Evolutionary conservation across 2,888 invertebrate genomes (phyloP).

Genomic region (Tiphia femorata): DNA sequence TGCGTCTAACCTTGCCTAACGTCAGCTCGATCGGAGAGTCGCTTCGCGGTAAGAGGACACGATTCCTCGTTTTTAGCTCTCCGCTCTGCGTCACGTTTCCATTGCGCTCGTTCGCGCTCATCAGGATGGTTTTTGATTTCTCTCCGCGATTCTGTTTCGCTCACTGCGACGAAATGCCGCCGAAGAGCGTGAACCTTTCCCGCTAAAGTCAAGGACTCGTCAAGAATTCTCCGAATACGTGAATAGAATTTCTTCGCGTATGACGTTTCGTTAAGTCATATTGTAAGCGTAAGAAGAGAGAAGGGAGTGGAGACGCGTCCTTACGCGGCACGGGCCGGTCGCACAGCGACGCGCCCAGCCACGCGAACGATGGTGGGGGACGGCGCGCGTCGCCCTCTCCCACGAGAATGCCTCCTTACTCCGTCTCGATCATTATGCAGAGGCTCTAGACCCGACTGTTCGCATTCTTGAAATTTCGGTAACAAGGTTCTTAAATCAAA

Average conservation of each 20-base stretch:
- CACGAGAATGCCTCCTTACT: conserved; percentile 28
- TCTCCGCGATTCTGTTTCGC: too few relatives aligned
- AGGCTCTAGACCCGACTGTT: conserved; percentile 13
- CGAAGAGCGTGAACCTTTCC: too few relatives aligned
- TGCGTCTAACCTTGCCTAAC: conserved; percentile 24
- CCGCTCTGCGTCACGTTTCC: neutral
- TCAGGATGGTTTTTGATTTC: too few relatives aligned
- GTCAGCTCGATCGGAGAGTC: too few relatives aligned
- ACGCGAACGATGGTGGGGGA: conserved; percentile 36
- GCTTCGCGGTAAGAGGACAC: too few relatives aligned
- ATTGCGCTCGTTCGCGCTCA: too few relatives aligned
- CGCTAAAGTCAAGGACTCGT: too few relatives aligned
- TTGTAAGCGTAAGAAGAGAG: neutral
- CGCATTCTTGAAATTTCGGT: conserved; percentile 45
- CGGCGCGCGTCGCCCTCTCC: conserved; percentile 52
- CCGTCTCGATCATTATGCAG: conserved; percentile 22
- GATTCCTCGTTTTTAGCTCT: too few relatives aligned
- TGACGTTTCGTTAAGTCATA: too few relatives aligned
- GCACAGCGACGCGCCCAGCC: conserved; percentile 40
- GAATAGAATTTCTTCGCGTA: too few relatives aligned
- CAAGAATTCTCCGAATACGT: too few relatives aligned
- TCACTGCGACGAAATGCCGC: too few relatives aligned
- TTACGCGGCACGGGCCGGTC: conserved; percentile 39
- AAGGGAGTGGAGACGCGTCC: conserved; percentile 14
- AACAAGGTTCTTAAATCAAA: conserved; percentile 40